Percentiles rank a stretch among this genome's conserved stretches.
Evolutionary conservation across 2,113 vertebrate species (phyloP).

Genomic region (Oceanodroma tethys): DNA sequence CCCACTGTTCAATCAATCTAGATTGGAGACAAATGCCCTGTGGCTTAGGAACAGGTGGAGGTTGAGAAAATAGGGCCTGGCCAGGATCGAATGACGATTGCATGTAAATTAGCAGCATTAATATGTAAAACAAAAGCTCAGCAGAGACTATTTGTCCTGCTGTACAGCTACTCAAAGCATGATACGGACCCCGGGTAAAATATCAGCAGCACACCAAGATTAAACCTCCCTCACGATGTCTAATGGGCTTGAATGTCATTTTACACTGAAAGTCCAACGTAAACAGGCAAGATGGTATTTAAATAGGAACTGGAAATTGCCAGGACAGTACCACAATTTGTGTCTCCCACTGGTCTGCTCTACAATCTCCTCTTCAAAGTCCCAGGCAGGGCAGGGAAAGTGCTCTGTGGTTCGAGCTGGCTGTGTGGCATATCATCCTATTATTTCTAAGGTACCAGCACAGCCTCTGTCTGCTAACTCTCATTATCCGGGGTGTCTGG

Average conservation of each 20-base stretch:
- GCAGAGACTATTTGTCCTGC: neutral
- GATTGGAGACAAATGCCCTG: neutral
- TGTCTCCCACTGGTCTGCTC: neutral
- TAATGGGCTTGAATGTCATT: neutral
- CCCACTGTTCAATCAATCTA: neutral
- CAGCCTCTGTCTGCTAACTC: neutral
- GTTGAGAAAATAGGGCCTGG: slow-evolving; percentile 10
- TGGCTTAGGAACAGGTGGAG: slow-evolving; percentile 37
- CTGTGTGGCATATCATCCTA: neutral
- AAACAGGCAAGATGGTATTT: neutral
- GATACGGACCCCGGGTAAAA: neutral
- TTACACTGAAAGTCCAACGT: neutral
- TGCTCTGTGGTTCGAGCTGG: neutral
- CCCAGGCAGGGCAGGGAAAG: neutral
- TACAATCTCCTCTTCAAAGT: neutral
- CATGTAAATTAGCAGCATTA: slow-evolving; percentile 47
- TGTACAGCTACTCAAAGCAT: neutral
- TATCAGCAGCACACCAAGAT: neutral
- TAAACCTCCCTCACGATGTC: neutral
- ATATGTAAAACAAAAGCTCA: slow-evolving; percentile 24
- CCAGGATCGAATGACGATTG: neutral
- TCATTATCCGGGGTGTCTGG: neutral
- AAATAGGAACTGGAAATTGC: neutral
- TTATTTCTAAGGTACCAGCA: neutral
- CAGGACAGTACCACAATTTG: neutral